phyloP scores from a whole-genome alignment of 2,113 vertebrate species.

The Pseudorasbora parva region DNA sequence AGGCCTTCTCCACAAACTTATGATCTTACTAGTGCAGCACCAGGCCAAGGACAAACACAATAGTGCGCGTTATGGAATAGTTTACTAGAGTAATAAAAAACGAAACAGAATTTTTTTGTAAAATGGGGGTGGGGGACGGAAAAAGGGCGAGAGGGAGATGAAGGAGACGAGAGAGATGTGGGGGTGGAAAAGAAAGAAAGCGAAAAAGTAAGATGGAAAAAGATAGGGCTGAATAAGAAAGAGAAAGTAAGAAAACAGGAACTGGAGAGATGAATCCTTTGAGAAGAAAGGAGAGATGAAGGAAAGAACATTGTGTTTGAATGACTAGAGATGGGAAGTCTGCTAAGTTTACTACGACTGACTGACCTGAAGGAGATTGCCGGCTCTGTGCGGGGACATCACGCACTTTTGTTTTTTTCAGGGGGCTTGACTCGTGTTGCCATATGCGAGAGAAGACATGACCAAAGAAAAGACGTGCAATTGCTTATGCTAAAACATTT shows the following conservation, averaged over 20 bases:
- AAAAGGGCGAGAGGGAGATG: neutral
- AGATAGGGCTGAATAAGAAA: neutral
- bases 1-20: slow-evolving; percentile 15
- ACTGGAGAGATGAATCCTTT: slow-evolving; percentile 13
- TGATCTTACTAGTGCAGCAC: slow-evolving; percentile 16
- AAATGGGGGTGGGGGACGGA: neutral
- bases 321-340: neutral
- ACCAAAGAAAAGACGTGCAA: neutral
- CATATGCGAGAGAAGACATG: neutral
- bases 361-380: neutral
- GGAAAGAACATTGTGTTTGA: neutral
- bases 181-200: neutral
- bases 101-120: neutral
- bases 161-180: neutral
- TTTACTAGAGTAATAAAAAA: neutral
- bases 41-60: slow-evolving; percentile 36
- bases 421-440: neutral
- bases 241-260: slow-evolving; percentile 7
- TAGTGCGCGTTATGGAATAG: neutral
- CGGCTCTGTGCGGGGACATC: neutral
- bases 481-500: neutral
- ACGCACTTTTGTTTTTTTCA: neutral
- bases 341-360: neutral
- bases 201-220: neutral
- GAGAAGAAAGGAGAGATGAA: neutral